Base-by-base conservation (phyloP, 2,888 invertebrate species). In the Perizoma affinitatum region DNA sequence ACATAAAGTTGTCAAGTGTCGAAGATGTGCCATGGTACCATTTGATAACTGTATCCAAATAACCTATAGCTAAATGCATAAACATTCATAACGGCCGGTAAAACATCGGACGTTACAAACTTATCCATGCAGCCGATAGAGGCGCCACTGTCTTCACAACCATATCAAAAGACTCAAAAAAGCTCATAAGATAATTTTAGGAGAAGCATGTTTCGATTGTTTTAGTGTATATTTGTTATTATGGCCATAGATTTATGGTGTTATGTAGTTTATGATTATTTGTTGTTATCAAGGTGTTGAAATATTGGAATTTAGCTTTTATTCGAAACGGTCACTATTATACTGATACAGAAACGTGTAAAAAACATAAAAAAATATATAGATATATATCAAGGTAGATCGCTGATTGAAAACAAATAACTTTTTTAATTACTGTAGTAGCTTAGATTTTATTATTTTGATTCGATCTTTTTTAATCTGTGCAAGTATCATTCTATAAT, bases 121-220 rank as follows among this genome's bases (percentile, higher is more conserved):
- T 46, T 61, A 50, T 35, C 52, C 40, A n/a, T 62, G 65, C 68
- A 61, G 65, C 41, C 44, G 11, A 38, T 46, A 49, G 47, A 52
- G 60, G 50, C 63, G 54, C 69, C 66, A 66, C 55, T 36, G n/a
- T 58, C 56, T 54, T 47, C 46, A 52, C 5, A 45, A 57, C 41
- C 36, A 22, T 52, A 34, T 42, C 11, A 38, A 53, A 49, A 44
- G 41, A 35, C 54, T 40, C 1, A 0, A 40, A 45, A 46, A 46
- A 22, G 46, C 33, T 8, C n/a, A 38, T 8, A 22, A 8, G 36
- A 40, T 54, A 9, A 38, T 40, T 54, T 46, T 33, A 35, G 5
- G 33, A 7, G 38, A 34, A 9, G 36, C 22, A 44, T 8, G 7
- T 33, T 54, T 10, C 6, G 33, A 22, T 45, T 54, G 46, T 54